Conservation (phyloP, 2,888 invertebrate genomes). For the Pammene aurita region DNA sequence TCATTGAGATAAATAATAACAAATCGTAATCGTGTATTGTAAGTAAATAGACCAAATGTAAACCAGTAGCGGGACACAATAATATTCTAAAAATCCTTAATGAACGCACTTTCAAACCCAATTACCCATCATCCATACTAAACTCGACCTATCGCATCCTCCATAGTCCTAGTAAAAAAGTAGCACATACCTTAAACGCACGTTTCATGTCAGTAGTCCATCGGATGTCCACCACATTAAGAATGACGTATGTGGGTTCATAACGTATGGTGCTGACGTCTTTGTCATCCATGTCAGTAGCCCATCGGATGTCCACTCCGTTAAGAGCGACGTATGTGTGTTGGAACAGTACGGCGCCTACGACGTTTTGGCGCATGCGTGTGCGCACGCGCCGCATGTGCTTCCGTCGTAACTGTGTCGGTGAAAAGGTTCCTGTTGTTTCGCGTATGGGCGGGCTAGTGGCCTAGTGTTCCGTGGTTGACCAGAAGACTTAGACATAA, state of each 20-base stretch:
- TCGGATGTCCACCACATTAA: constrained; percentile 12
- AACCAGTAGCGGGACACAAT: neutral
- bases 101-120: neutral
- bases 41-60: too few relatives aligned
- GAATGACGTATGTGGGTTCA: neutral
- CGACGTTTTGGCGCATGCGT: neutral
- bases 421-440: constrained; percentile 35
- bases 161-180: constrained; percentile 27
- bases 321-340: neutral
- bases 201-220: constrained; percentile 38
- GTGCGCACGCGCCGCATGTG: constrained; percentile 33
- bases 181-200: constrained; percentile 18
- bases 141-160: constrained; percentile 2
- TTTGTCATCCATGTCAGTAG: neutral
- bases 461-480: constrained; percentile 24
- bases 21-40: too few relatives aligned
- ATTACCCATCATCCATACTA: constrained; percentile 7
- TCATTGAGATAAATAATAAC: too few relatives aligned
- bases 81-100: constrained; percentile 4
- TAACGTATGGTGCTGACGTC: neutral
- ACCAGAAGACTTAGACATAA: constrained; percentile 3
- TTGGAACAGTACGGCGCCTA: neutral
- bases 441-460: constrained; percentile 20
- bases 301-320: neutral
- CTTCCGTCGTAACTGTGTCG: constrained; percentile 39